Evolutionary conservation across 1,140 invertebrate genomes (phyloP).

Genomic region (Apis mellifera): DNA sequence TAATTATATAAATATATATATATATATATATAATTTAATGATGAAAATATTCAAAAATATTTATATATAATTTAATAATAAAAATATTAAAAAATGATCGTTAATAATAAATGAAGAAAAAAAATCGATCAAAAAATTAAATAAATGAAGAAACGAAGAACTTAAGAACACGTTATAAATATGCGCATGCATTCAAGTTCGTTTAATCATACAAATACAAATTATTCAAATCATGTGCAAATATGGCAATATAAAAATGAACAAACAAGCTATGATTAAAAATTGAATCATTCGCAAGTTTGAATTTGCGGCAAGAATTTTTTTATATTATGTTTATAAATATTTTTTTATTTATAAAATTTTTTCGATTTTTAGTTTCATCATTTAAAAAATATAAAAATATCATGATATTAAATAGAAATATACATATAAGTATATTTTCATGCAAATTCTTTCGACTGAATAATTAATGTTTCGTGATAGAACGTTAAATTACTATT

Average conservation of each 20-base stretch:
- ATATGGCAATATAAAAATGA: neutral
- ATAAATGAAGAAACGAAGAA: neutral
- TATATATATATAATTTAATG: neutral
- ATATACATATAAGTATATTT: conserved; percentile 2
- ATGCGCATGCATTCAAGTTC: neutral
- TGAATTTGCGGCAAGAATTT: neutral
- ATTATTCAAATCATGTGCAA: neutral
- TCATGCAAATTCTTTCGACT: neutral
- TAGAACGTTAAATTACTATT: conserved; percentile 5
- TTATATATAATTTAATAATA: neutral
- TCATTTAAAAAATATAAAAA: neutral
- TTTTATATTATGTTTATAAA: neutral
- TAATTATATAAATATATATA: no score
- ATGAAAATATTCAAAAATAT: no score
- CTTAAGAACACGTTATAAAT: neutral
- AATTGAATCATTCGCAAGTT: no score
- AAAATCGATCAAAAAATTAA: neutral
- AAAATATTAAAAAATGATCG: neutral
- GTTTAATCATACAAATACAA: neutral
- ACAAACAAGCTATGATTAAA: neutral
- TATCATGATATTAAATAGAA: neutral
- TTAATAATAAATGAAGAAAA: neutral
- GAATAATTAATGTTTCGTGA: conserved; percentile 26
- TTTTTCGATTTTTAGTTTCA: neutral
- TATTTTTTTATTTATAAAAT: neutral